Base-by-base conservation (phyloP, 2,888 invertebrate genomes). In the Blastobasis adustella region DNA sequence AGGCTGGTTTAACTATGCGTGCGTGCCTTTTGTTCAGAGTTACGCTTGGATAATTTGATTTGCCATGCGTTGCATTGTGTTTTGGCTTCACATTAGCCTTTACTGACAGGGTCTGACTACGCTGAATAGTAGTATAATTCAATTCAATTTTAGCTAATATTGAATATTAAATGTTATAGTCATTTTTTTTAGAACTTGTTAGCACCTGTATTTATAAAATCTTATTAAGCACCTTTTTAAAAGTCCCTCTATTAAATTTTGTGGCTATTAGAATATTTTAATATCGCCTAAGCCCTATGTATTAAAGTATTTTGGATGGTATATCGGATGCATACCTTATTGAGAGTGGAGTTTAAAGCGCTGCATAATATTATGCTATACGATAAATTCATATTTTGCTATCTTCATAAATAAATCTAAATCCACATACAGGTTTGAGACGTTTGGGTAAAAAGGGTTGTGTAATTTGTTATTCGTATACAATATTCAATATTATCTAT, bases 391-490 rank as follows among this genome's bases (percentile, higher is more conserved):
- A 73, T 76, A 76, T 76, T 76, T 75, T 78, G 71, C 71, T 76
- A 72, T 62, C 52, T 67, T 64, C 67, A 60, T 67, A 68, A 65
- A 9, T 57, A 52, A 57, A 60, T 55, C 64, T 65, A 62, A 65
- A 65, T 72, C 69, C 73, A 66, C 65, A 70, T 78, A 80, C 79
- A 81, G 73, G 78, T 80, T 73, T 61, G 67, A 68, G 62, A 71
- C 70, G 74, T 73, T 76, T 82, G 82, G 82, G 80, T 85, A 84
- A 77, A 69, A 79, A 79, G 79, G 82, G 88, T 88, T 89, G 86
- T 88, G 86, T 80, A 74, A 79, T 77, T 81, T 79, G 79, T 77
- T 83, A 84, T 76, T 73, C 73, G 72, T 88, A 80, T 84, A 82
- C 76, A 79, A 76, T 73, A 77, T 71, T 71, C 71, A 69, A 69